Conservation (phyloP, 2,888 invertebrate genomes). For the Eupithecia pulchellata region DNA sequence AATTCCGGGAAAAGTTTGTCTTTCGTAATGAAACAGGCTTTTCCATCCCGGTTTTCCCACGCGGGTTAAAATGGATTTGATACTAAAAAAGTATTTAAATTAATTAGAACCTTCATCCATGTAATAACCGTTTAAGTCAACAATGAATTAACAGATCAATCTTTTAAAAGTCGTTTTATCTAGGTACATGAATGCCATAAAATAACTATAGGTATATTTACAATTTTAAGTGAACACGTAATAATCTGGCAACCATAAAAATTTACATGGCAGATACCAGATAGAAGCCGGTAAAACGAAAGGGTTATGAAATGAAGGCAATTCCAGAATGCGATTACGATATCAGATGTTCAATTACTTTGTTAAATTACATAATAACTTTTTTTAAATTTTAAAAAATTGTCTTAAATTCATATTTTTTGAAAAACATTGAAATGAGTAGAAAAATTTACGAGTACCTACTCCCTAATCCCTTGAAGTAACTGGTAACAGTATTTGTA, state of each 20-base stretch:
- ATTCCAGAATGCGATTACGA: conserved; percentile 51
- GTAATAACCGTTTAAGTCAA: too few relatives aligned
- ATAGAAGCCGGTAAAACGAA: conserved; percentile 1
- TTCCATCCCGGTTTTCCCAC: not conserved
- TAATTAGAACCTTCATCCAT: not conserved
- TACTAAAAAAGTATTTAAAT: not conserved
- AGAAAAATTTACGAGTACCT: too few relatives aligned
- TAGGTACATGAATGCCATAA: not conserved
- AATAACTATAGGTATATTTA: too few relatives aligned
- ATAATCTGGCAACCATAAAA: not conserved
- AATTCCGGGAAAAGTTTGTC: conserved; percentile 8
- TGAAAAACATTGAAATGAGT: too few relatives aligned
- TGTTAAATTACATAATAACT: too few relatives aligned
- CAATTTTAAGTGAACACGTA: not conserved
- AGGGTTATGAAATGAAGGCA: conserved; percentile 42
- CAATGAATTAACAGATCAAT: not conserved
- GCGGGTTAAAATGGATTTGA: not conserved
- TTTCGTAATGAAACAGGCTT: not conserved
- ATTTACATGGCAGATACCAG: not conserved
- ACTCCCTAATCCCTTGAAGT: too few relatives aligned
- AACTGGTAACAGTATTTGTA: too few relatives aligned
- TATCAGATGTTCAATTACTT: conserved; percentile 57
- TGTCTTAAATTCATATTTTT: too few relatives aligned
- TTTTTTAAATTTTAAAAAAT: too few relatives aligned
- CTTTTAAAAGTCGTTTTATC: not conserved